phyloP scores from a whole-genome alignment of 2,113 vertebrate species.

The Otis tarda region DNA sequence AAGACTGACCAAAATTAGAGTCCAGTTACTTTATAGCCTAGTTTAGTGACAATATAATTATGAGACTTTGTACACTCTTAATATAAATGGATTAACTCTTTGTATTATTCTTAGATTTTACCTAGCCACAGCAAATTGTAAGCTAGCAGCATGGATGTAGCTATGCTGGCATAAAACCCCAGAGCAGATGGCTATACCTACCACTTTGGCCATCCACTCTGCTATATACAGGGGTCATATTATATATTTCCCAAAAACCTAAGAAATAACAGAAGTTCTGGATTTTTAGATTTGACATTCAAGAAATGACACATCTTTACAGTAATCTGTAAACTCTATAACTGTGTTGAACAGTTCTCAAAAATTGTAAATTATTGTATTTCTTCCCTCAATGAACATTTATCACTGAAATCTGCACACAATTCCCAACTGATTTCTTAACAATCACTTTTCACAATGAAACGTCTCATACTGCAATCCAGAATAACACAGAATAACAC shows the following conservation, averaged over 20 bases:
- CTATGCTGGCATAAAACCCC: neutral
- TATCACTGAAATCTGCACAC: neutral
- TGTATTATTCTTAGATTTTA: neutral
- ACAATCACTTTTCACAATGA: conserved; percentile 36
- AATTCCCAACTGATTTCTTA: conserved; percentile 40
- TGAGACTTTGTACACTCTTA: neutral
- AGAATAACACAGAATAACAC: conserved; percentile 13
- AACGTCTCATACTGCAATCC: neutral
- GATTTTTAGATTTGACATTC: neutral
- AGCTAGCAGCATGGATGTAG: neutral
- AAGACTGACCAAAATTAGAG: neutral
- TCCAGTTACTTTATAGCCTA: neutral
- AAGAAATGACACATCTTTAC: neutral
- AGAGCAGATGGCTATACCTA: neutral
- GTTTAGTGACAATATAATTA: neutral
- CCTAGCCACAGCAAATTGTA: neutral
- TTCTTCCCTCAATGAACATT: conserved; percentile 25
- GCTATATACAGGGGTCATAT: neutral
- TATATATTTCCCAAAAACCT: neutral
- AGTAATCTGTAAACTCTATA: neutral
- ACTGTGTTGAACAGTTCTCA: neutral
- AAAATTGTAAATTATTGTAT: neutral
- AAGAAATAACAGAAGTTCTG: neutral
- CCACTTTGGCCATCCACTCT: neutral
- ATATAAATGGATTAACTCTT: neutral